Conservation (phyloP, 2,797 vertebrate genomes). For the Bradypodion ventrale region DNA sequence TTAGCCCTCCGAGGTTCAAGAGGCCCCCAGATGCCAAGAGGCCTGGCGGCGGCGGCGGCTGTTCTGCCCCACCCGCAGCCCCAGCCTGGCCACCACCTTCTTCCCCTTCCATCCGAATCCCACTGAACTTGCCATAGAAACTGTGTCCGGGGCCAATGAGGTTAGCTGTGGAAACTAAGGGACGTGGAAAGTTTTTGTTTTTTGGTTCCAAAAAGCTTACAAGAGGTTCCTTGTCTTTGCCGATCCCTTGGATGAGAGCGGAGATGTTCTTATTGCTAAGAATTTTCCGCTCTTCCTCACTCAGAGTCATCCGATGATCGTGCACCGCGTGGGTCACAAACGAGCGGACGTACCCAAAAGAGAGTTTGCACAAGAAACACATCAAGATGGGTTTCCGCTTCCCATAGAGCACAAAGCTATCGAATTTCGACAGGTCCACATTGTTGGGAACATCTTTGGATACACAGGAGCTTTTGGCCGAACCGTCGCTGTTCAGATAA, state of each 20-base stretch:
- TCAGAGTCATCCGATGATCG: constrained; percentile 98
- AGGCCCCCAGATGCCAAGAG: constrained; percentile 84
- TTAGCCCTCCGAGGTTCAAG: constrained; percentile 90
- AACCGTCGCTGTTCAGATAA: constrained; percentile 99
- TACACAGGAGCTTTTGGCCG: constrained; percentile 99
- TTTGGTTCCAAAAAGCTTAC: constrained; percentile 99
- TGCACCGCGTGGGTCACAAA: constrained; percentile 98
- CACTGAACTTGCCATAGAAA: constrained; percentile 99
- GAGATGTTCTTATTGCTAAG: constrained; percentile 98
- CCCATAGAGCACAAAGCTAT: constrained; percentile 96
- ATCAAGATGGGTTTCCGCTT: constrained; percentile 99
- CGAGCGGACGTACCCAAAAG: constrained; percentile 97
- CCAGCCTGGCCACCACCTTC: constrained; percentile 82
- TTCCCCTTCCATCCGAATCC: constrained; percentile 92
- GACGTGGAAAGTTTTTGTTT: constrained; percentile 93
- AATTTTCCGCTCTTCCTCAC: constrained; percentile 95
- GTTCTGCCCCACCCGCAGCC: constrained; percentile 65
- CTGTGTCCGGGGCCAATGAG: constrained; percentile 95
- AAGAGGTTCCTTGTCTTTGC: constrained; percentile 99
- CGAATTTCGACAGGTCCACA: constrained; percentile 99
- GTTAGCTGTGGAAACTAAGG: constrained; percentile 87
- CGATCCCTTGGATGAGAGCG: constrained; percentile 99
- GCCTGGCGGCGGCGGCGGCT: constrained; percentile 75
- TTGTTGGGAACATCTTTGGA: constrained; percentile 99
- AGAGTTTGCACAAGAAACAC: constrained; percentile 99